Conservation (phyloP, 2,797 vertebrate genomes). For the Eremophila alpestris region DNA sequence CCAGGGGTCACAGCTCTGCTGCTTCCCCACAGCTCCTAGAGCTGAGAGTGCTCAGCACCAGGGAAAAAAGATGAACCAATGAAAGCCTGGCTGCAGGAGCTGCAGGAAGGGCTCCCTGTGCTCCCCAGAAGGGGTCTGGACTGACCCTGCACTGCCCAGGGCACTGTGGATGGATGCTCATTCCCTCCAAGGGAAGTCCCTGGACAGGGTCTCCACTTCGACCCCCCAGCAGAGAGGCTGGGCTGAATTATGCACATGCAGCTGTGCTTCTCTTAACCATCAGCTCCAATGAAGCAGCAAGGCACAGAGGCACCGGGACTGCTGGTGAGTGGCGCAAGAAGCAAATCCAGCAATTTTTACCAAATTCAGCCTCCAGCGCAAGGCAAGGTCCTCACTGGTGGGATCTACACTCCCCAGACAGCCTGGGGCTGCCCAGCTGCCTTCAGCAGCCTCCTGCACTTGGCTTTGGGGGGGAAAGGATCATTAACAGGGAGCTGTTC, state of each 20-base stretch:
- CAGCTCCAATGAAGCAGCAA: not conserved
- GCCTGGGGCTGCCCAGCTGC: not conserved
- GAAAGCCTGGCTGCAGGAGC: not conserved
- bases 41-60: fast-evolving
- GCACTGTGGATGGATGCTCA: not conserved
- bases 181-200: not conserved
- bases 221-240: not conserved
- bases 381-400: too few species aligned
- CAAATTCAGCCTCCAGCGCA: not conserved
- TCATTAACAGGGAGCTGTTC: fast-evolving
- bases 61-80: fast-evolving
- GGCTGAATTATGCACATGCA: not conserved
- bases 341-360: not conserved
- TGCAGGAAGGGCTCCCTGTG: not conserved
- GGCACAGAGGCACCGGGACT: fast-evolving
- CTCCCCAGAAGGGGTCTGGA: not conserved
- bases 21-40: not conserved
- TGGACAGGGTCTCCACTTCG: fast-evolving
- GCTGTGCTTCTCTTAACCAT: not conserved
- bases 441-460: not conserved
- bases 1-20: fast-evolving
- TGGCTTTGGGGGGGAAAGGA: fast-evolving
- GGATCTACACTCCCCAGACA: fast-evolving
- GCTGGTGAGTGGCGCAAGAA: fast-evolving
- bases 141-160: fast-evolving